Conservation (phyloP, 2,888 invertebrate species). For the Cryptus armator region DNA sequence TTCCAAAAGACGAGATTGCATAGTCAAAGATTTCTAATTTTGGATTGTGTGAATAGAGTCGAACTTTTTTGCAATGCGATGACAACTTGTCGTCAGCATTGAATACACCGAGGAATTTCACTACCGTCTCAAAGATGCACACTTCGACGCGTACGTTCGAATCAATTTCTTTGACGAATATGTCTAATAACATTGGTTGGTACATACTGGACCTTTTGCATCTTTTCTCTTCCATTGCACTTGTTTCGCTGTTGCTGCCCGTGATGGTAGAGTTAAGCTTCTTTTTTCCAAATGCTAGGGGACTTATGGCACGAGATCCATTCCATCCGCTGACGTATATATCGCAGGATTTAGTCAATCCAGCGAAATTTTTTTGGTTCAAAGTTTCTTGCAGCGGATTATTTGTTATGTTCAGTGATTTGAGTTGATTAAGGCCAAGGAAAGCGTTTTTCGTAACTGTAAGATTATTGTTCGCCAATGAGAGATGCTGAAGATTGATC, state of each 20-base stretch:
- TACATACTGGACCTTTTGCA: no score
- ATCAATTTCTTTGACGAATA: neutral
- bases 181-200: neutral
- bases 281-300: neutral
- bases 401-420: slow-evolving; percentile 72
- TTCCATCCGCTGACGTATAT: neutral
- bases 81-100: slow-evolving; percentile 54
- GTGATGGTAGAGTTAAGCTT: no score
- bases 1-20: slow-evolving; percentile 71
- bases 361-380: neutral
- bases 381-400: slow-evolving; percentile 50
- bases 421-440: slow-evolving; percentile 73
- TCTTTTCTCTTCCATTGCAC: no score
- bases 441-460: slow-evolving; percentile 54
- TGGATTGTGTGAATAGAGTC: no score
- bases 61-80: slow-evolving; percentile 70
- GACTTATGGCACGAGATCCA: neutral
- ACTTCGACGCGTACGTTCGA: slow-evolving; percentile 60
- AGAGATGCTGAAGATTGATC: slow-evolving; percentile 71
- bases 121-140: slow-evolving; percentile 62
- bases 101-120: slow-evolving; percentile 50
- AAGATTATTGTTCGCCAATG: slow-evolving; percentile 66
- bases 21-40: no score
- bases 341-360: neutral
- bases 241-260: no score